A percentile compares a stretch with the other conserved stretches of the same genome.
Evolutionary conservation across 30 jellyfish, hydroid and myxozoan genomes (phyloP).

Genomic region (Aurelia sp.): DNA sequence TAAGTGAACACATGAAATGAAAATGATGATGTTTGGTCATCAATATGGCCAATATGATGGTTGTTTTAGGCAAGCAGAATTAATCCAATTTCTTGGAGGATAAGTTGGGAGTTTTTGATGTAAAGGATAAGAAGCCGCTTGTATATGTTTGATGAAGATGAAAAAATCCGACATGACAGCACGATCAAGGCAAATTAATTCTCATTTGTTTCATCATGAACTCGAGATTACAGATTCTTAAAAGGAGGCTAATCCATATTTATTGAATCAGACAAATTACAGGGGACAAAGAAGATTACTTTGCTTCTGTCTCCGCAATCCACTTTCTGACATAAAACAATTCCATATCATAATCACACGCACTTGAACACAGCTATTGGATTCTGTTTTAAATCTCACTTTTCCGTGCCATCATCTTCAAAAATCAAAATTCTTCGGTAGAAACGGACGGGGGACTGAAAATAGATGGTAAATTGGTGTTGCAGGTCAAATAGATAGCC

Average conservation of each 20-base stretch:
- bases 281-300: neutral
- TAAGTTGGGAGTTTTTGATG: conserved; percentile 18
- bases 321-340: conserved; percentile 1
- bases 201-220: conserved; percentile 13
- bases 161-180: conserved; percentile 49
- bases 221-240: conserved; percentile 19
- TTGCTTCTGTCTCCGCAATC: conserved; percentile 26
- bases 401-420: too few relatives aligned
- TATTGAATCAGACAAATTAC: conserved; percentile 17
- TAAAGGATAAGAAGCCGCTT: conserved; percentile 23
- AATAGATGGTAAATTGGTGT: too few relatives aligned
- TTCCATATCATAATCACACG: neutral
- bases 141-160: conserved; percentile 18
- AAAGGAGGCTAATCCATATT: conserved; percentile 20
- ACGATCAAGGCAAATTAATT: conserved; percentile 36
- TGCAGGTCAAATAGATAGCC: too few relatives aligned
- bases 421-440: too few relatives aligned
- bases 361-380: too few relatives aligned
- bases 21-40: conserved; percentile 1
- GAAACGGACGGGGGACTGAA: too few relatives aligned
- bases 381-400: too few relatives aligned
- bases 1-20: neutral
- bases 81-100: conserved; percentile 7
- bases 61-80: neutral
- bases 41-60: neutral